Conservation (phyloP, 2,888 invertebrate genomes). For the Yponomeuta malinellus region DNA sequence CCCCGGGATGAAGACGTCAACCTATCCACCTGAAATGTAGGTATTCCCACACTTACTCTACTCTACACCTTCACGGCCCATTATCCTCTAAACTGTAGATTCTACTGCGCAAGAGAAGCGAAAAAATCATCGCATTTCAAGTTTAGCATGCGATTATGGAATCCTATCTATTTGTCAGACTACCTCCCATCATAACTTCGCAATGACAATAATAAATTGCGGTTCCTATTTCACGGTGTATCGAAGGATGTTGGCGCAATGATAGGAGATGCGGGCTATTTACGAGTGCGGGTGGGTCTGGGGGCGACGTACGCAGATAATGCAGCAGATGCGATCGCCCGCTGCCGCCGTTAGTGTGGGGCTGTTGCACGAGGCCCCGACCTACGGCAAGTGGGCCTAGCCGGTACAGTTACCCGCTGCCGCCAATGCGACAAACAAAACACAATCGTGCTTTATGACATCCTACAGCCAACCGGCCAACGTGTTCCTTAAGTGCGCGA, state of each 20-base stretch:
- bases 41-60: constrained; percentile 28
- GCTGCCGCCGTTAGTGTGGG: constrained; percentile 28
- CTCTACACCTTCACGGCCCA: constrained; percentile 12
- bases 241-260: constrained; percentile 57
- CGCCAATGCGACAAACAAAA: constrained; percentile 24
- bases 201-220: constrained; percentile 36
- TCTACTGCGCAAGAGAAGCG: not conserved
- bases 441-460: constrained; percentile 25
- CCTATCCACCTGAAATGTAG: constrained; percentile 18
- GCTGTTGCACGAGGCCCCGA: constrained; percentile 26
- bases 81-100: not conserved
- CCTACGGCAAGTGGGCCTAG: constrained; percentile 31
- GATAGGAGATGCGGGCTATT: constrained; percentile 52
- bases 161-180: constrained; percentile 10
- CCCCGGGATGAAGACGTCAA: constrained; percentile 24
- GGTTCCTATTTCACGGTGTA: constrained; percentile 63
- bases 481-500: constrained; percentile 17
- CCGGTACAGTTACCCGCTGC: constrained; percentile 21
- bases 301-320: constrained; percentile 36
- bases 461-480: constrained; percentile 17
- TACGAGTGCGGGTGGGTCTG: constrained; percentile 49
- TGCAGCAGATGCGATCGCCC: constrained; percentile 41
- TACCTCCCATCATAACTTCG: constrained; percentile 48
- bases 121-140: not conserved
- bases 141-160: not conserved